Evolutionary conservation across 37 sponge, comb jelly and placozoan genomes (phyloP), one percentile per base, ranked within the genome.

Genomic region (Chondrosia reniformis): DNA sequence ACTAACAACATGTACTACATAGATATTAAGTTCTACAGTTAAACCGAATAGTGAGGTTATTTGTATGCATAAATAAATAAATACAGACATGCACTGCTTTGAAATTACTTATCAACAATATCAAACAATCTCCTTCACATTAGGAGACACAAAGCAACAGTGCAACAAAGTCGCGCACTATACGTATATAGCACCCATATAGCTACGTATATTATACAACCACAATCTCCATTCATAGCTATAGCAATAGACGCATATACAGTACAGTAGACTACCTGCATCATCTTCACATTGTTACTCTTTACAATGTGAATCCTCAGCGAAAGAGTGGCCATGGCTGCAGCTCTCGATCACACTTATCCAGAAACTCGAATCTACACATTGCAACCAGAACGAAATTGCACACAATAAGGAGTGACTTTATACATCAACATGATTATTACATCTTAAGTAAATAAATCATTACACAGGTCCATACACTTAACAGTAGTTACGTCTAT

Each of bases 281-380:
- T 94, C 38, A 87, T 94, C 78, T 94, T 95, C 67, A 95, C 82
- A 63, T 91, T 89, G 88, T 84, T 87, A 80, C 87, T 90, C 66
- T 81, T 83, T 67, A 84, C 88, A 65, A 95, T 92, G 92, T 89
- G 81, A 69, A 95, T 92, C 74, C 86, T 85, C 49, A 95, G 87
- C 13, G 96, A 85, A 27, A 95, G 36, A n/a, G 75, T 66, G 30
- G 84, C 81, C 84, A 84, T 89, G 32, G 7, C 75, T 38, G 79
- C 59, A 31, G 10, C 63, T 30, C 58, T 17, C 28, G 22, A 63
- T 3, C 27, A 24, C 58, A 56, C 27, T 6, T 28, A 4, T 24
- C 3, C 4, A 56, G 27, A 56, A 6, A 28, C 58, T 49, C 52
- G 10, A 49, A n/a, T n/a, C n/a, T n/a, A n/a, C n/a, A n/a, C n/a